Base-by-base conservation (phyloP, 2,797 vertebrate species). In the Galagoides demidoff region DNA sequence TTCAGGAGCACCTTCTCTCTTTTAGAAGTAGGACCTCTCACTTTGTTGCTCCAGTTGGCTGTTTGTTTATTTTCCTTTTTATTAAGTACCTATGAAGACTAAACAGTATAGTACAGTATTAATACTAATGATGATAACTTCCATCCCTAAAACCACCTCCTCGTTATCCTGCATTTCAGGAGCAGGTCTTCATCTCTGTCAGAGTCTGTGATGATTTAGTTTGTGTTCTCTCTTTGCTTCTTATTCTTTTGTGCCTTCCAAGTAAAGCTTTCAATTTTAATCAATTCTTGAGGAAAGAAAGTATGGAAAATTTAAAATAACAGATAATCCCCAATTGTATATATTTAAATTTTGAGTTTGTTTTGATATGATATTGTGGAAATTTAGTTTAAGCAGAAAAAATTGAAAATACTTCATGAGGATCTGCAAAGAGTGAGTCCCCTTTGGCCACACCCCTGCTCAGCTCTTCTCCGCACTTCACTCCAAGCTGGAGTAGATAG, bases 231-330 rank as follows among this genome's bases (percentile, higher is more conserved):
- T 57, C 4, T 93, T 70, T 61, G 52, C 70, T 89, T 52, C 57
- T 49, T 55, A 57, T 89, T 89, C 25, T 87, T 82, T 76, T 87
- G 16, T 37, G 74, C 27, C 52, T 92, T 96, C 52, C 45, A 63
- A 93, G 70, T 5, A 93, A 91, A 34, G 17, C 45, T 93, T 96
- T 95, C 76, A 43, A 11, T 88, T 96, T 86, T 94, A 93, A 94
- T 95, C 14, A 70, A 64, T 90, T 93, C 14, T 79, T 94, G 79
- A 9, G 3, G 5, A 82, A 94, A 89, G 11, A 95, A 90, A 77
- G 9, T 93, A 5, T 88, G 31, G 57, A 88, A 78, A 89, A 17
- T 76, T 92, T 92, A 27, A 95, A 95, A 57, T 85, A 92, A 73
- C 20, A 68, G 29, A 17, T 29, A 89, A 13, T 87, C 68, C 31